phyloP scores from a whole-genome alignment of 1,140 invertebrate species.

The Zaprionus vittiger region DNA sequence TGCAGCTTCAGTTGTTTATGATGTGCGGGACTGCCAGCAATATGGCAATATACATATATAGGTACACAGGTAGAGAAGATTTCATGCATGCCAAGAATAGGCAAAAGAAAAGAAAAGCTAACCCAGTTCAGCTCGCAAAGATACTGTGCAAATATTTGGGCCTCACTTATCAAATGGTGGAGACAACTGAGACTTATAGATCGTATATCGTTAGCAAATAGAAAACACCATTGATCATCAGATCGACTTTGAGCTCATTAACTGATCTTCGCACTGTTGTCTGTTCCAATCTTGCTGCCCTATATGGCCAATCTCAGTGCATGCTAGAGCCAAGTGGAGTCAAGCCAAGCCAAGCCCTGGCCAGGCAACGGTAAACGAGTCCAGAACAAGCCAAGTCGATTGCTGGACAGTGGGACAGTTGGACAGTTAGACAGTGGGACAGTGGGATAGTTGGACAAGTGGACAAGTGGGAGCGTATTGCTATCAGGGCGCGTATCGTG shows the following conservation, averaged over 20 bases:
- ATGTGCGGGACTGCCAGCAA: no score
- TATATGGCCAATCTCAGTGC: background rate
- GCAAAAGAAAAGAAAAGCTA: background rate
- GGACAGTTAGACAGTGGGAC: no score
- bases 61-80: no score
- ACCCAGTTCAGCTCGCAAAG: background rate
- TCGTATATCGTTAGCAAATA: background rate
- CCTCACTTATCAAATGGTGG: background rate
- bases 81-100: no score
- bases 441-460: background rate
- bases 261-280: background rate
- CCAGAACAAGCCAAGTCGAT: background rate
- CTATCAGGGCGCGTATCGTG: conserved; percentile 9
- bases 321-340: background rate
- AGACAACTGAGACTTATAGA: background rate
- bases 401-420: conserved; percentile 1
- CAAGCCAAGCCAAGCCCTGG: background rate
- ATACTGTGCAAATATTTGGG: background rate
- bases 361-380: conserved; percentile 23
- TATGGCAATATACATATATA: no score
- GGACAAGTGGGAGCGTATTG: conserved; percentile 21
- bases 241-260: background rate
- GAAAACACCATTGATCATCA: background rate
- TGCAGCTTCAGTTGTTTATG: no score
- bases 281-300: background rate